phyloP scores from a whole-genome alignment of 2,113 vertebrate genomes.

The Ifrita kowaldi region DNA sequence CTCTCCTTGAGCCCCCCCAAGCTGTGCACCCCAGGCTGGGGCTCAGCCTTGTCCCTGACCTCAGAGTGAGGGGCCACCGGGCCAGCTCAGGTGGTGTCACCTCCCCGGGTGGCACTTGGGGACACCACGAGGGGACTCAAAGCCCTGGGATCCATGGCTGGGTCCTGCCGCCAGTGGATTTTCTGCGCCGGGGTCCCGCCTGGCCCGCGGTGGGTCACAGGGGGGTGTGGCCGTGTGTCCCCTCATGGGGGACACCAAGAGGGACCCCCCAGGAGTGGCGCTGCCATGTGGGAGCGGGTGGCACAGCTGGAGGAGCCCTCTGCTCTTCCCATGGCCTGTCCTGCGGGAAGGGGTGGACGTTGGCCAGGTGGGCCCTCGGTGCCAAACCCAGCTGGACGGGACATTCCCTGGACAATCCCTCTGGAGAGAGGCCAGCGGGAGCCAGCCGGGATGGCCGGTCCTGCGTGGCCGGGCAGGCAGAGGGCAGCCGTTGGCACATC shows the following conservation, averaged over 20 bases:
- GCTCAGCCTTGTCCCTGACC: not conserved
- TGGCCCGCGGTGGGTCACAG: not conserved
- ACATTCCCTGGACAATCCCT: not conserved
- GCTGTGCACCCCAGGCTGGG: not conserved
- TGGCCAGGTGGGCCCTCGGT: accelerated
- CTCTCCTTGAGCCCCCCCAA: not conserved
- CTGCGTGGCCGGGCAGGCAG: not conserved
- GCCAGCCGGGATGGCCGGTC: accelerated
- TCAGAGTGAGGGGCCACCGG: accelerated
- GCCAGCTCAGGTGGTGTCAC: accelerated
- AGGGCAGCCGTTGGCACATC: not conserved
- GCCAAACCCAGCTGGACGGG: not conserved
- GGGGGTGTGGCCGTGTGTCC: constrained; percentile 2
- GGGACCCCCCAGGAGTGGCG: not conserved
- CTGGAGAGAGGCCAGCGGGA: not conserved
- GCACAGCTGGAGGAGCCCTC: accelerated
- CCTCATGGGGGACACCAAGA: not conserved
- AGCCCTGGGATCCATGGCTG: accelerated
- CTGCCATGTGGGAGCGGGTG: not conserved
- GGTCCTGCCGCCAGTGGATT: accelerated
- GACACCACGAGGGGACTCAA: accelerated
- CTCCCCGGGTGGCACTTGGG: not conserved
- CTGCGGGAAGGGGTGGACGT: accelerated
- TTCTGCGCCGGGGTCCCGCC: accelerated
- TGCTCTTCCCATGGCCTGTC: accelerated